phyloP scores from a whole-genome alignment of 2,797 vertebrate genomes.

The Gila robusta region DNA sequence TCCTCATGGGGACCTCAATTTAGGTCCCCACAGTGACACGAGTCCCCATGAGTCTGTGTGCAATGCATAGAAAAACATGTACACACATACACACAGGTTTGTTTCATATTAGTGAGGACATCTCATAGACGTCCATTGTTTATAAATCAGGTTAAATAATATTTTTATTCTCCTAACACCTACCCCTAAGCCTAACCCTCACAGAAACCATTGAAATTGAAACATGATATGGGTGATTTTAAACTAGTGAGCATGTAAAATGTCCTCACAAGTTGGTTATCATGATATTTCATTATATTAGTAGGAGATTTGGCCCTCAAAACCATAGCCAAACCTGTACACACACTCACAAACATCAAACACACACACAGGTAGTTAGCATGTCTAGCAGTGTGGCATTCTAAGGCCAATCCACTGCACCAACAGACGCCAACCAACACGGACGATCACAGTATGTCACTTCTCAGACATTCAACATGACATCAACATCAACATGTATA shows the following conservation, averaged over 20 bases:
- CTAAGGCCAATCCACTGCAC: not conserved
- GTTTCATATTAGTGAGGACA: not conserved
- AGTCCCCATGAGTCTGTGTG: no score
- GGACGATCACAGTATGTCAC: not conserved
- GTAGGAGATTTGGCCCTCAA: not conserved
- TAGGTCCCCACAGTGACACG: no score
- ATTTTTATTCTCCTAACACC: not conserved
- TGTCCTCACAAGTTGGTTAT: not conserved
- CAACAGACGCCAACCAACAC: not conserved
- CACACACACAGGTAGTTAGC: not conserved
- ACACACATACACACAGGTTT: not conserved
- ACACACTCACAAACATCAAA: not conserved
- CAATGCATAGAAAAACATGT: not conserved
- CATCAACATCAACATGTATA: not conserved
- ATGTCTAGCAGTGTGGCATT: not conserved
- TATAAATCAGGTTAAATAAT: not conserved
- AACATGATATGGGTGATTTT: not conserved
- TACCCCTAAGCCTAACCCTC: not conserved
- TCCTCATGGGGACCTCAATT: no score
- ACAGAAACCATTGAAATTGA: not conserved
- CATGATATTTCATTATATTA: not conserved
- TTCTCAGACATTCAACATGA: not conserved
- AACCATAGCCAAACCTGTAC: not conserved
- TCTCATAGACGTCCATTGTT: not conserved
- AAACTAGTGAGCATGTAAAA: not conserved